Evolutionary conservation across 1,140 invertebrate genomes (phyloP).

Genomic region (Ceratosolen fusciceps): DNA sequence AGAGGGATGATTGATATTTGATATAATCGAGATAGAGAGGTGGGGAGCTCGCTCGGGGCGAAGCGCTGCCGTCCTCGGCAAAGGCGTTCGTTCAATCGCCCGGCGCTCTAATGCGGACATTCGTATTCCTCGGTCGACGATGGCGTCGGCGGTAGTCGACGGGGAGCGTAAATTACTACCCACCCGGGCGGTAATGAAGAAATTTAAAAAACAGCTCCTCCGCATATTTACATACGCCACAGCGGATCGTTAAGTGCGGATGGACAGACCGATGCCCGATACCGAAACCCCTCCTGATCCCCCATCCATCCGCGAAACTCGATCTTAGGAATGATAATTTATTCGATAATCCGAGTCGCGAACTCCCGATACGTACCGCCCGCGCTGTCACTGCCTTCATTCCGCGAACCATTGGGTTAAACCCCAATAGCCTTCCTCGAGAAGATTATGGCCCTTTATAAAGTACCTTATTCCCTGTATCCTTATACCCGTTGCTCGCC

Average conservation of each 20-base stretch:
- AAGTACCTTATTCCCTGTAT: too few species aligned
- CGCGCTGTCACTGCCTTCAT: conserved; percentile 18
- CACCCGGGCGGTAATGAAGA: conserved; percentile 1
- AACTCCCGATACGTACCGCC: conserved; percentile 12
- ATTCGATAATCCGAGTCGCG: conserved; percentile 22
- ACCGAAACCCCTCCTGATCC: too few species aligned
- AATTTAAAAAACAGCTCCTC: not conserved
- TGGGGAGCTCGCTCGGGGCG: not conserved
- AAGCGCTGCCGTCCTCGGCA: too few species aligned
- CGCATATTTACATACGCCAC: not conserved
- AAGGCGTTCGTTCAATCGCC: not conserved
- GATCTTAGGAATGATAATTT: conserved; percentile 36
- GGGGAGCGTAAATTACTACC: not conserved
- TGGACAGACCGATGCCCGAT: not conserved
- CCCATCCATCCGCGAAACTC: too few species aligned
- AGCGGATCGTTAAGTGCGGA: not conserved
- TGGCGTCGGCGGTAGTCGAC: too few species aligned
- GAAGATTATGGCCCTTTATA: too few species aligned
- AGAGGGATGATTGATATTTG: not conserved
- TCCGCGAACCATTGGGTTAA: too few species aligned
- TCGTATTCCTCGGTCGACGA: not conserved
- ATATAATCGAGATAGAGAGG: not conserved
- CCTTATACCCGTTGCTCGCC: too few species aligned
- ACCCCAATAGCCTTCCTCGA: too few species aligned
- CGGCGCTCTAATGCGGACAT: not conserved